Evolutionary conservation across 2,888 invertebrate species (phyloP).

Genomic region (Tetropium fuscum): DNA sequence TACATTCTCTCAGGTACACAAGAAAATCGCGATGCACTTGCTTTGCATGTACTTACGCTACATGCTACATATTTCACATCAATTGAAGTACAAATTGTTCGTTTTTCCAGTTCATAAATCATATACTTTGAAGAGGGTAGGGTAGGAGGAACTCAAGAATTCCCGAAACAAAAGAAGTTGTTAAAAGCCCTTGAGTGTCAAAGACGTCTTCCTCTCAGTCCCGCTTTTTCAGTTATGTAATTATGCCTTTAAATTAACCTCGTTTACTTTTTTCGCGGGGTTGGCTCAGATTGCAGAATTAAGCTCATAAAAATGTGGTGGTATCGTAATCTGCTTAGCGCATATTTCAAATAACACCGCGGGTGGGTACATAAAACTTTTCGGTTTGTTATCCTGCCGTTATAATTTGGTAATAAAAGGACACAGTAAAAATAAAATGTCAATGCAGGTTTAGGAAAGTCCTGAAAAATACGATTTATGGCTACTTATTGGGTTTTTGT

Average conservation of each 20-base stretch:
- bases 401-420: too few species aligned
- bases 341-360: too few species aligned
- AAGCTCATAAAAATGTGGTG: background rate
- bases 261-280: conserved; percentile 20
- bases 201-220: conserved; percentile 14
- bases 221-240: conserved; percentile 20
- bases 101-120: background rate
- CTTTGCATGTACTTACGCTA: too few species aligned
- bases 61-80: conserved; percentile 1
- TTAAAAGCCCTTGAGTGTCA: conserved; percentile 24
- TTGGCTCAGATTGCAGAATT: conserved; percentile 12
- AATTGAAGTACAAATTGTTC: conserved; percentile 2
- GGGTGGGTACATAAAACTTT: too few species aligned
- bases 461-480: too few species aligned
- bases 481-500: too few species aligned
- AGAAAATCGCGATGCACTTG: too few species aligned
- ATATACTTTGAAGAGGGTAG: background rate
- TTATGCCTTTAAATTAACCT: conserved; percentile 26
- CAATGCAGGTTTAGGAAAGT: too few species aligned
- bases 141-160: background rate
- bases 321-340: conserved; percentile 1
- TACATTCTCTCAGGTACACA: too few species aligned
- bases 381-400: too few species aligned
- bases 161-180: conserved; percentile 23
- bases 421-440: too few species aligned